These are phyloP conservation scores for Meandrina meandrites DNA, from an alignment of 92 coral and sea anemone species.

Conservation along the genomic window DNA sequence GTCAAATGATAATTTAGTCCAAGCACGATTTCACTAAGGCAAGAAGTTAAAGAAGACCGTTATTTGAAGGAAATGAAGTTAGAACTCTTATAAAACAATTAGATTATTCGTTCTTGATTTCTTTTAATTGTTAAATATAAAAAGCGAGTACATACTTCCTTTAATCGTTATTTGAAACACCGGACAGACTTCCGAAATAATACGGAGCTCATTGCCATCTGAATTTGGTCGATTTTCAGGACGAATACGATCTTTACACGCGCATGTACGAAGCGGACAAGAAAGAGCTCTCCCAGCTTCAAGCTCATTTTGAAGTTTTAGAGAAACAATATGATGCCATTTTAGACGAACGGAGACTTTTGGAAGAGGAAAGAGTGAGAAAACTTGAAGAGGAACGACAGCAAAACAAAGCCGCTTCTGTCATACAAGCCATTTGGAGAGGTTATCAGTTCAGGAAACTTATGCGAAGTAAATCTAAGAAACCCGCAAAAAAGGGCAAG, in stretches of 20 bases:
- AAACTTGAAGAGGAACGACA: constrained; percentile 52
- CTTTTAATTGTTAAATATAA: too few species aligned
- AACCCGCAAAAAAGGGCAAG: constrained; percentile 69
- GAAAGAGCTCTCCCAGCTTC: constrained; percentile 73
- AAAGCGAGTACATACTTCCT: too few species aligned
- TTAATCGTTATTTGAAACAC: neutral
- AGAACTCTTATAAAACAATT: too few species aligned
- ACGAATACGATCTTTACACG: constrained; percentile 80
- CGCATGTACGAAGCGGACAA: constrained; percentile 82
- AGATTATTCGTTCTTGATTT: too few species aligned
- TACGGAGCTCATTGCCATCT: neutral
- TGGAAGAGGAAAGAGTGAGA: constrained; percentile 71
- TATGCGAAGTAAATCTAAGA: constrained; percentile 63
- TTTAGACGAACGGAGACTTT: constrained; percentile 79
- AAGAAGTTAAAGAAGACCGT: too few species aligned
- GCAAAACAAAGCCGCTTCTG: constrained; percentile 57
- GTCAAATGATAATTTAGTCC: too few species aligned
- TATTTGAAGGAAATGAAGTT: too few species aligned
- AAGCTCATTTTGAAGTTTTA: constrained; percentile 66
- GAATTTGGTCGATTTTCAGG: constrained; percentile 36
- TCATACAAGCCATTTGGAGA: constrained; percentile 85
- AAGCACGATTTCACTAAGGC: too few species aligned
- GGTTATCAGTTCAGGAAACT: constrained; percentile 62
- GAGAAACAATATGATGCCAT: constrained; percentile 82
- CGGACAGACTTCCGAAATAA: neutral